Evolutionary conservation across 2,888 invertebrate species (phyloP).

Genomic region (Eustalomyia histrio): DNA sequence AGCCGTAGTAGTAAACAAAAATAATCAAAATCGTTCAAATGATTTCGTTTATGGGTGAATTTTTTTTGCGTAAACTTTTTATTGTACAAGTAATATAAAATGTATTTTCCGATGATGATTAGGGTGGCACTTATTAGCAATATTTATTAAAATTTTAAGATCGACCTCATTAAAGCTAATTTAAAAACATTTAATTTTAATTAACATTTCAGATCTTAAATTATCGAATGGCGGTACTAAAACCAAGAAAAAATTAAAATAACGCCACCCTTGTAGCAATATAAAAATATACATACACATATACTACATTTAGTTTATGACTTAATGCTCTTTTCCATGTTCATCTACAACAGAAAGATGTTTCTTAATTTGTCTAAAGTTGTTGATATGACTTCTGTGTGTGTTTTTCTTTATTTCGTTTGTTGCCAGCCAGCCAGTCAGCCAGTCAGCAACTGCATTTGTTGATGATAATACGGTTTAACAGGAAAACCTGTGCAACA

Average conservation of each 20-base stretch:
- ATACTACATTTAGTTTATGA: constrained; percentile 46
- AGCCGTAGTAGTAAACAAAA: constrained; percentile 37
- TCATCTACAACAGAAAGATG: constrained; percentile 41
- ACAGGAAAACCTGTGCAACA: constrained; percentile 60
- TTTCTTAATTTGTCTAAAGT: constrained; percentile 60
- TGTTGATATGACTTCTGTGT: constrained; percentile 38
- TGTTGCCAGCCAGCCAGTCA: constrained; percentile 25
- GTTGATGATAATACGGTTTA: constrained; percentile 59
- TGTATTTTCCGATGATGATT: not conserved
- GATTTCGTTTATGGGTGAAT: constrained; percentile 24
- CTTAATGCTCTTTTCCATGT: constrained; percentile 51
- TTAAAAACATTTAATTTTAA: too few species aligned
- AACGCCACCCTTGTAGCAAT: not conserved
- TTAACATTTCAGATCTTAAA: too few species aligned
- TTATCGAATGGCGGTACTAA: too few species aligned
- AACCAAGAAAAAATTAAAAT: too few species aligned
- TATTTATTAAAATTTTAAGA: too few species aligned
- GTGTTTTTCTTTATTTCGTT: not conserved
- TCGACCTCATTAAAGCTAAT: too few species aligned
- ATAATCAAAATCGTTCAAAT: constrained; percentile 36
- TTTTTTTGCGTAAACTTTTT: not conserved
- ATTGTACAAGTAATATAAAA: constrained; percentile 4
- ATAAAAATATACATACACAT: constrained; percentile 10
- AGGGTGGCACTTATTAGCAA: too few species aligned
- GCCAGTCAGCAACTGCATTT: constrained; percentile 41